Conservation (phyloP, 2,797 vertebrate genomes). For the Hyperoplus immaculatus region DNA sequence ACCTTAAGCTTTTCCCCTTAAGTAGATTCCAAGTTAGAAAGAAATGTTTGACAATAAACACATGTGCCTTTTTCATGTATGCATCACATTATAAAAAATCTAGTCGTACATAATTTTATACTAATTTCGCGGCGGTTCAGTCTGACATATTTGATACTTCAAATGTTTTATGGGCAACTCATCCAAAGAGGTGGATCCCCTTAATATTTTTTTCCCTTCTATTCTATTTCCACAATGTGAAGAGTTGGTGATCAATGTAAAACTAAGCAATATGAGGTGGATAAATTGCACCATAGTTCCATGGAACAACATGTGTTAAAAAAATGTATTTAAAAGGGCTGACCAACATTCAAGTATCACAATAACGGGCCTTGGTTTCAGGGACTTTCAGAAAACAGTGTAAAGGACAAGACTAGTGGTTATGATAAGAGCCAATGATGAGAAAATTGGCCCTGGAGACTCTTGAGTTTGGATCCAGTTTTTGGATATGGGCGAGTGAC, state of each 20-base stretch:
- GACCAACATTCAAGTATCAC: constrained; percentile 23
- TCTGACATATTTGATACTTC: neutral
- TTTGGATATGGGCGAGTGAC: constrained; percentile 49
- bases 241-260: neutral
- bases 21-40: constrained; percentile 28
- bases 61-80: neutral
- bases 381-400: constrained; percentile 18
- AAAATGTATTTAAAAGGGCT: neutral
- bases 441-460: constrained; percentile 51
- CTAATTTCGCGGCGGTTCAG: neutral
- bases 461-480: constrained; percentile 19
- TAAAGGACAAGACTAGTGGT: constrained; percentile 10
- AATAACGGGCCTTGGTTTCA: neutral
- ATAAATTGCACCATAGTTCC: neutral
- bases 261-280: neutral
- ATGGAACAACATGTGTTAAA: neutral
- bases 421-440: constrained; percentile 21
- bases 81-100: neutral
- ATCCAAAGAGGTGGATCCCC: neutral
- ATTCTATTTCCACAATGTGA: neutral
- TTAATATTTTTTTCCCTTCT: neutral
- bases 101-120: neutral
- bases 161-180: neutral
- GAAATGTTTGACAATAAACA: neutral
- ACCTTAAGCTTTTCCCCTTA: constrained; percentile 17